Conservation (phyloP, 2,888 invertebrate genomes). For the Oscheius sp. region DNA sequence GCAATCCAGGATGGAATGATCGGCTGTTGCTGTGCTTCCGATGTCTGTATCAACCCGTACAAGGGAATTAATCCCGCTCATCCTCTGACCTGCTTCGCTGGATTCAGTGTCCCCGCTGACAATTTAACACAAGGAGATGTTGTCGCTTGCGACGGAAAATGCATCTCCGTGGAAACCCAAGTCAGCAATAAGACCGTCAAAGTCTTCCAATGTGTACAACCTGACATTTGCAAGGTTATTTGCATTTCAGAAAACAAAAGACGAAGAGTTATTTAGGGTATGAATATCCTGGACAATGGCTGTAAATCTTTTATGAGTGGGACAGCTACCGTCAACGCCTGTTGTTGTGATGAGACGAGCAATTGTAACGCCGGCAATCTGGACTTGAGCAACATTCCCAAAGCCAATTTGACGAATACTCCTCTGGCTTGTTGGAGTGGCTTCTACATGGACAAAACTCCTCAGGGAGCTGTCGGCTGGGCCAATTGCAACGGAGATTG, state of each 20-base stretch:
- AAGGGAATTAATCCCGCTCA: constrained; percentile 23
- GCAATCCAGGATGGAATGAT: constrained; percentile 41
- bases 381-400: neutral
- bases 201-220: constrained; percentile 34
- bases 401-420: neutral
- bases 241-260: neutral
- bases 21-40: constrained; percentile 52
- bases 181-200: constrained; percentile 20
- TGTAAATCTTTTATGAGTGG: constrained; percentile 32
- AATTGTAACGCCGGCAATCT: constrained; percentile 44
- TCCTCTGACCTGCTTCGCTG: constrained; percentile 49
- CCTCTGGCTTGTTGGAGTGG: constrained; percentile 43
- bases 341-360: constrained; percentile 51
- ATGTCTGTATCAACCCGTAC: constrained; percentile 49
- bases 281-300: neutral
- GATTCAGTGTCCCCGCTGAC: constrained; percentile 28
- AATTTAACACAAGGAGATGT: neutral
- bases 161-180: constrained; percentile 24
- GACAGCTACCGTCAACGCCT: constrained; percentile 43
- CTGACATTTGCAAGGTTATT: constrained; percentile 40
- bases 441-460: constrained; percentile 34
- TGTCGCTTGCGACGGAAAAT: constrained; percentile 13
- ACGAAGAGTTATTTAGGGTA: too few species aligned
- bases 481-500: constrained; percentile 56
- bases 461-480: constrained; percentile 2